Evolutionary conservation across 2,797 vertebrate species (phyloP).

Genomic region (Euthynnus affinis): DNA sequence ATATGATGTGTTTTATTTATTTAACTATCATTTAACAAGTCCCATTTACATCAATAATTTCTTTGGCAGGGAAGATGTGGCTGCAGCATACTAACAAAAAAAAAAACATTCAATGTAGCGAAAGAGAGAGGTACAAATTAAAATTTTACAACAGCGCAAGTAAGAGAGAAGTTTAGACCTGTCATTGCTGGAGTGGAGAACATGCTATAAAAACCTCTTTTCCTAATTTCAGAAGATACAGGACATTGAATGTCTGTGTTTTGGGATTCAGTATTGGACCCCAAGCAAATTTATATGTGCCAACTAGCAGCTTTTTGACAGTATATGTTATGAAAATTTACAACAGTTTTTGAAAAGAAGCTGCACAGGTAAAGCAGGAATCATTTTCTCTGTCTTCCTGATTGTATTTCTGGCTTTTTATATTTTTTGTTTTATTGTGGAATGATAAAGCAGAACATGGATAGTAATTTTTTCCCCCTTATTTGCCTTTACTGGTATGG

Average conservation of each 20-base stretch:
- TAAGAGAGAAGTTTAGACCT: slow-evolving; percentile 15
- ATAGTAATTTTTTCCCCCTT: not conserved
- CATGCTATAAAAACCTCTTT: slow-evolving; percentile 24
- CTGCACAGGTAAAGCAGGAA: not conserved
- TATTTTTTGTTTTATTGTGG: not conserved
- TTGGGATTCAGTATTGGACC: slow-evolving; percentile 8
- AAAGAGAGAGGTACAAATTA: not conserved
- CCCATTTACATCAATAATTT: not conserved
- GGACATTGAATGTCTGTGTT: slow-evolving; percentile 9
- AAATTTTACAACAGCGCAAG: slow-evolving; percentile 10
- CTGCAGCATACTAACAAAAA: no score
- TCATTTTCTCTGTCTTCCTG: slow-evolving; percentile 12
- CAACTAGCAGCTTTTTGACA: slow-evolving; percentile 1
- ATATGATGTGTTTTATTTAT: not conserved
- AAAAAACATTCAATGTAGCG: not conserved
- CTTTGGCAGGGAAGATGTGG: not conserved
- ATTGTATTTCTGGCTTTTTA: not conserved
- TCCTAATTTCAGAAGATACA: not conserved
- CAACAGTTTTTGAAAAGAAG: not conserved
- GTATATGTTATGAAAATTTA: not conserved
- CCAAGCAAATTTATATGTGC: not conserved
- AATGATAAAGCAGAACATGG: not conserved
- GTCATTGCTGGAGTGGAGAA: slow-evolving; percentile 4
- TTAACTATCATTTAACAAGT: not conserved
- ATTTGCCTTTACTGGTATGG: not conserved